A percentile compares a stretch with the other conserved stretches of the same genome.
Conservation (phyloP, 2,113 vertebrate species). For the Nibea coibor region DNA sequence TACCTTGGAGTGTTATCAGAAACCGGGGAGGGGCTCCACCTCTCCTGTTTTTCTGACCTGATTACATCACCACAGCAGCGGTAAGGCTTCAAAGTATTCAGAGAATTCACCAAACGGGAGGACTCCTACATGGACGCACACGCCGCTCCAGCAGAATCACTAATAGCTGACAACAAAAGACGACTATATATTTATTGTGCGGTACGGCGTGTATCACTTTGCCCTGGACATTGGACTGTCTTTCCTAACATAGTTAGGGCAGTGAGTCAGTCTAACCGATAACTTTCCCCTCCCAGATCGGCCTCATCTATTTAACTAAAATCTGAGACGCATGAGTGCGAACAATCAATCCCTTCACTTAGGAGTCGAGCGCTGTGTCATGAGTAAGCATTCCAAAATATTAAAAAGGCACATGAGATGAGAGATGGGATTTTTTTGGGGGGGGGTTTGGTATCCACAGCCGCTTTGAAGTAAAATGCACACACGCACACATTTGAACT, state of each 20-base stretch:
- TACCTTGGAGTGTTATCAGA: conserved; percentile 38
- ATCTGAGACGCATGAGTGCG: conserved; percentile 3
- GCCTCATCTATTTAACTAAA: neutral
- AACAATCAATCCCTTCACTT: neutral
- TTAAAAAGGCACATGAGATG: neutral
- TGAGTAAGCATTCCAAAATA: conserved; percentile 17
- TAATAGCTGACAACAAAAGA: neutral
- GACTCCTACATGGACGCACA: conserved; percentile 2
- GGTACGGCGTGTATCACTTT: neutral
- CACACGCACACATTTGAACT: neutral
- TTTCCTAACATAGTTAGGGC: neutral
- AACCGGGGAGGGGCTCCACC: conserved; percentile 32
- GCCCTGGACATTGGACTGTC: conserved; percentile 41
- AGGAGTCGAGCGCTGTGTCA: conserved; percentile 5
- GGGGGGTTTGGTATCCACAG: too few relatives aligned
- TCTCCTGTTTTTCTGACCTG: conserved; percentile 53
- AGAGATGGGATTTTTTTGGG: too few relatives aligned
- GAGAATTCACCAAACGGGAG: conserved; percentile 7
- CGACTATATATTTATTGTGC: neutral
- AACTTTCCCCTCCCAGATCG: conserved; percentile 21
- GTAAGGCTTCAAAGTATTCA: conserved; percentile 7
- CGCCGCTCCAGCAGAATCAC: neutral
- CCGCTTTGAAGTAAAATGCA: too few relatives aligned
- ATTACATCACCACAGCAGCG: conserved; percentile 53
- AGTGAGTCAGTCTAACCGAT: conserved; percentile 25